phyloP scores from a whole-genome alignment of 2,888 invertebrate species.

The Conus canariensis region DNA sequence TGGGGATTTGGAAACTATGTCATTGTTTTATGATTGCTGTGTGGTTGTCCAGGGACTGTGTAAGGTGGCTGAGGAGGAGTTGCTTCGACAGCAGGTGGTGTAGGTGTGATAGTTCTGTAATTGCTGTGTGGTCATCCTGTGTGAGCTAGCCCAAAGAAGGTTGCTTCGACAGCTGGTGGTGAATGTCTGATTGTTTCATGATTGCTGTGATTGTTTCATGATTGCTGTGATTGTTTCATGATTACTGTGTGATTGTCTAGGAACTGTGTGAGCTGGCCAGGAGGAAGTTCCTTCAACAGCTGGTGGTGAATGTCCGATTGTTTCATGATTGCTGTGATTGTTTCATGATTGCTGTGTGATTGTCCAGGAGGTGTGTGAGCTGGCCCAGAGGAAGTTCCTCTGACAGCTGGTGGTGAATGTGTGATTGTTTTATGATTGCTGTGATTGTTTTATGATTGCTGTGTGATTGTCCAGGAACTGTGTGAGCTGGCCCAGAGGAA shows the following conservation, averaged over 20 bases:
- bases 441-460: too few relatives aligned
- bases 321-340: conserved; percentile 13
- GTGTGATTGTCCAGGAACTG: conserved; percentile 67
- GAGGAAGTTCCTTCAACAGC: conserved; percentile 74
- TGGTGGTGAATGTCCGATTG: conserved; percentile 49
- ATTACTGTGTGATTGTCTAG: too few relatives aligned
- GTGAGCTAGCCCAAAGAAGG: too few relatives aligned
- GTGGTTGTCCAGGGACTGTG: conserved; percentile 69
- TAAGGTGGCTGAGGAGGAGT: conserved; percentile 75
- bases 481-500: conserved; percentile 76
- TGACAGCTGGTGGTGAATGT: conserved; percentile 64
- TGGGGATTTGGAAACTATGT: too few relatives aligned
- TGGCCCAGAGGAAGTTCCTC: conserved; percentile 73
- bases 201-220: too few relatives aligned
- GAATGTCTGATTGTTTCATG: too few relatives aligned
- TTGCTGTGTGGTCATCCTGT: too few relatives aligned
- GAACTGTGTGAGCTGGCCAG: conserved; percentile 68
- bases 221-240: too few relatives aligned
- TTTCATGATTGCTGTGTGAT: background rate
- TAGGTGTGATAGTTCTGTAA: conserved; percentile 45
- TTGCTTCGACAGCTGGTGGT: too few relatives aligned
- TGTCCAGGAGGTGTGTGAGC: conserved; percentile 64
- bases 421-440: too few relatives aligned
- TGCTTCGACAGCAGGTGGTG: conserved; percentile 69
- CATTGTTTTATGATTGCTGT: background rate